A percentile compares a stretch with the other conserved stretches of the same genome.
phyloP scores from a whole-genome alignment of 1,140 invertebrate species.

The Musca domestica region DNA sequence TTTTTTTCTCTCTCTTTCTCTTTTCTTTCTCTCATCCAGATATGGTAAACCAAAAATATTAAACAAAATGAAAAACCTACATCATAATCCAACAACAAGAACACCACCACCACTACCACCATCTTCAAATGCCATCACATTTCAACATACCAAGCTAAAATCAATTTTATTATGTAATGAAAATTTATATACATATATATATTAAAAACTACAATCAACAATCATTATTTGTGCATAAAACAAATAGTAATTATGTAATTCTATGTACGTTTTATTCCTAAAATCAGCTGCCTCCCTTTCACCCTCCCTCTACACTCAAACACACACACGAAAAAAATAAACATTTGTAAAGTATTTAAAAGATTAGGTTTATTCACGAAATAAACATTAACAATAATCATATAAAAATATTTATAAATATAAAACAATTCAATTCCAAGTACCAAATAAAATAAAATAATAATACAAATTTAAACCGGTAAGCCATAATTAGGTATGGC shows the following conservation, averaged over 20 bases:
- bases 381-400: background rate
- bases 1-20: background rate
- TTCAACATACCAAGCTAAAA: background rate
- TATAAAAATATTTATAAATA: background rate
- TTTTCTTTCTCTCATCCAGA: slow-evolving; percentile 16
- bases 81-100: slow-evolving; percentile 17
- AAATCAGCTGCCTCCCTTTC: too few relatives aligned
- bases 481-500: too few relatives aligned
- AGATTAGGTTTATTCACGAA: background rate
- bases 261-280: background rate
- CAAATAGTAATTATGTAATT: background rate
- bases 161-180: background rate
- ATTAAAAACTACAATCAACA: background rate
- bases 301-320: too few relatives aligned
- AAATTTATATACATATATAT: slow-evolving; percentile 1
- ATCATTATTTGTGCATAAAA: slow-evolving; percentile 8
- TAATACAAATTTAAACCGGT: too few relatives aligned
- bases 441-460: slow-evolving; percentile 3
- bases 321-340: background rate
- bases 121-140: slow-evolving; percentile 18
- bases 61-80: slow-evolving; percentile 10
- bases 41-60: slow-evolving; percentile 30
- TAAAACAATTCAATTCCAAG: background rate
- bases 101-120: slow-evolving; percentile 16
- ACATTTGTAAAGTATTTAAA: slow-evolving; percentile 12